Conservation (phyloP, 2,888 invertebrate genomes). For the Morpho helenor region DNA sequence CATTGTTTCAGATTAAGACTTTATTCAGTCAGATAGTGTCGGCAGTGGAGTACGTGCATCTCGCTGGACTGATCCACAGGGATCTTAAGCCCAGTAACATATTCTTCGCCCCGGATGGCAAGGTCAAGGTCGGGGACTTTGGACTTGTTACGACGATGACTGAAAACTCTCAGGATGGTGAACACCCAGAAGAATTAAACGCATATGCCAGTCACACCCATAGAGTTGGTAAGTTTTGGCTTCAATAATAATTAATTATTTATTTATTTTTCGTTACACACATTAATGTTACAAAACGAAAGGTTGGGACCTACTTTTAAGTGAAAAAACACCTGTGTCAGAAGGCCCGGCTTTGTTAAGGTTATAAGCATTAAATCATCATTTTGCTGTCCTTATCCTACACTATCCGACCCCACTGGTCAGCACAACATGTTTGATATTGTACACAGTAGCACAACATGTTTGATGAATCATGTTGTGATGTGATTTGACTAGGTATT, state of each 20-base stretch:
- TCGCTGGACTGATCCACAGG: constrained; percentile 94
- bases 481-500: too few relatives aligned
- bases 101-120: constrained; percentile 93
- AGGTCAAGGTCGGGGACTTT: constrained; percentile 97
- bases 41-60: constrained; percentile 97
- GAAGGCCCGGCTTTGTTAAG: too few relatives aligned
- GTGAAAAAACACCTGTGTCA: too few relatives aligned
- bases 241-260: not conserved
- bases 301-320: too few relatives aligned
- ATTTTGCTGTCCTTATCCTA: too few relatives aligned
- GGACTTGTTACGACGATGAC: constrained; percentile 95
- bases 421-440: too few relatives aligned
- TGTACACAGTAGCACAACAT: too few relatives aligned
- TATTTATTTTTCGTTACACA: too few relatives aligned
- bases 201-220: constrained; percentile 77
- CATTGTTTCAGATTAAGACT: constrained; percentile 68
- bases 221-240: constrained; percentile 76
- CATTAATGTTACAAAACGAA: too few relatives aligned
- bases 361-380: too few relatives aligned
- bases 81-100: constrained; percentile 90
- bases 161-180: constrained; percentile 51
- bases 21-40: constrained; percentile 95
- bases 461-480: too few relatives aligned
- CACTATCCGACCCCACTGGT: too few relatives aligned
- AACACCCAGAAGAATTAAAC: constrained; percentile 38